Percentiles rank a stretch among this genome's conserved stretches.
These are phyloP conservation scores for Nylanderia fulva DNA, from an alignment of 1,140 invertebrate genomes.

Conservation along the genomic window DNA sequence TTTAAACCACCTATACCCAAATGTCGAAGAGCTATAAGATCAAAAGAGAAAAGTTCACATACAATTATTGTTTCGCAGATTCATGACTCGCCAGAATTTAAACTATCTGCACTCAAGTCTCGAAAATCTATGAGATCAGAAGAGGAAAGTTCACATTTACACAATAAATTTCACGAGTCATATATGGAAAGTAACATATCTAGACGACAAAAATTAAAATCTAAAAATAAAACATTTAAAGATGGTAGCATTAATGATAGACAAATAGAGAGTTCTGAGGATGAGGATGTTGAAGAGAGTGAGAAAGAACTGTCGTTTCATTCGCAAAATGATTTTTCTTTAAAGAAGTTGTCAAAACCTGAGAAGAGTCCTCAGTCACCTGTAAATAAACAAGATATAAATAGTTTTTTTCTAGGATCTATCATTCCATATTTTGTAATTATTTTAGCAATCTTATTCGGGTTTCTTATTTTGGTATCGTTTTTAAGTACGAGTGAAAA, in stretches of 20 bases:
- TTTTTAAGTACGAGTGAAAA: neutral
- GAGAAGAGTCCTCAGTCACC: neutral
- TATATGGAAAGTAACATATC: neutral
- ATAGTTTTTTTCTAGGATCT: neutral
- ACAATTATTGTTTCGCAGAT: constrained; percentile 16
- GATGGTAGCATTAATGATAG: neutral
- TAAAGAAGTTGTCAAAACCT: neutral
- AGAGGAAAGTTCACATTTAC: neutral
- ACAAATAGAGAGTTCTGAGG: neutral
- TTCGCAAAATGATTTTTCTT: neutral
- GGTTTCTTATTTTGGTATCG: neutral
- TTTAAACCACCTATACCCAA: neutral
- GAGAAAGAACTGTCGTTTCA: neutral
- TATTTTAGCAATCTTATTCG: neutral
- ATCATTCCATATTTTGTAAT: neutral
- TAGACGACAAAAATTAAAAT: neutral
- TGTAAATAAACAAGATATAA: neutral
- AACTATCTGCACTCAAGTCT: neutral
- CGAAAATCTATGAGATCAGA: neutral
- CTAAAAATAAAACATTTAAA: neutral
- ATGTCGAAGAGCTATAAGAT: neutral
- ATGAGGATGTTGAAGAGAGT: neutral
- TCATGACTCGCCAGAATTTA: neutral
- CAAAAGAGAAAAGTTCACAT: neutral
- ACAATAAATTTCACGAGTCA: neutral